Evolutionary conservation across 1,140 invertebrate species (phyloP).

Genomic region (Temnothorax nylanderi): DNA sequence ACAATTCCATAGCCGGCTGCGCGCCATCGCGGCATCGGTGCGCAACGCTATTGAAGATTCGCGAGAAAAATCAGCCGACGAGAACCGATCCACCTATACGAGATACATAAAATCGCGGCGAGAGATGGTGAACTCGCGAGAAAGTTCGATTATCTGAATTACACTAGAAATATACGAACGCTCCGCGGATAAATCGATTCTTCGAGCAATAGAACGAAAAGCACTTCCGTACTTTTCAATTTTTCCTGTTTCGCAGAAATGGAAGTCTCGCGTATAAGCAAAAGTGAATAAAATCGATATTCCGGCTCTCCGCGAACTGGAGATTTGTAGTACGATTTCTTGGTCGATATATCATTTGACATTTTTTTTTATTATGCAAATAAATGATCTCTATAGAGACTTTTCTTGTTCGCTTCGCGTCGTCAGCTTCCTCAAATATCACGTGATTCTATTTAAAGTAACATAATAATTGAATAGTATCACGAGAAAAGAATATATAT

Average conservation of each 20-base stretch:
- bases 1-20: background rate
- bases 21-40: too few species aligned
- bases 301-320: background rate
- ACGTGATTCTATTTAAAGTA: slow-evolving; percentile 5
- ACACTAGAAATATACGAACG: too few species aligned
- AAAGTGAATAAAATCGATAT: slow-evolving; percentile 7
- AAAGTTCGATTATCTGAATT: too few species aligned
- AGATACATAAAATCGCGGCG: too few species aligned
- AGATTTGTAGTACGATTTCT: background rate
- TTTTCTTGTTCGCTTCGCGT: background rate
- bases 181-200: too few species aligned
- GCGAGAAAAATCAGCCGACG: too few species aligned
- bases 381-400: background rate
- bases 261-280: background rate
- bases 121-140: too few species aligned
- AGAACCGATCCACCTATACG: too few species aligned
- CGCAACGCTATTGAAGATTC: too few species aligned
- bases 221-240: slow-evolving; percentile 11
- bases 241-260: background rate
- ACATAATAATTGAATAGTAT: background rate
- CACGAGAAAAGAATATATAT: background rate
- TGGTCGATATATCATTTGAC: background rate
- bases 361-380: slow-evolving; percentile 31
- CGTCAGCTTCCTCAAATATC: background rate
- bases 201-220: background rate